Conservation (phyloP, 2,888 invertebrate genomes). For the Melanargia galathea region DNA sequence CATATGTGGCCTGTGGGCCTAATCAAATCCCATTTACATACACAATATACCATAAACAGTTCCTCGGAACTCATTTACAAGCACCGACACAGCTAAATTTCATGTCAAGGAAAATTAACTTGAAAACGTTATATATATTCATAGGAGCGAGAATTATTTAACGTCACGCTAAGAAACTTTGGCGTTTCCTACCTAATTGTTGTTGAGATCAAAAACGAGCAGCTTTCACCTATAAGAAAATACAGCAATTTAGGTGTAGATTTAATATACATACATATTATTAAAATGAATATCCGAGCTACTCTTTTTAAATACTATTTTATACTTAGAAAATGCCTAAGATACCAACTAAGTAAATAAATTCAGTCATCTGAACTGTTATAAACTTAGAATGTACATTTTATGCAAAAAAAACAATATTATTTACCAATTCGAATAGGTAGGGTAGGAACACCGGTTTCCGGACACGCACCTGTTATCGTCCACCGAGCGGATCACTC, state of each 20-base stretch:
- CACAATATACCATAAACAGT: conserved; percentile 2
- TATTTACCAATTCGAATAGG: too few species aligned
- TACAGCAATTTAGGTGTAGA: not conserved
- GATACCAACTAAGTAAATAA: too few species aligned
- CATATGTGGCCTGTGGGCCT: conserved; percentile 5
- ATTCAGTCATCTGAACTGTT: too few species aligned
- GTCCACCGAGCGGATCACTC: too few species aligned
- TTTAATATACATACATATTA: too few species aligned
- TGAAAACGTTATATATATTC: conserved; percentile 63
- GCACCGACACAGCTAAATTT: conserved; percentile 50
- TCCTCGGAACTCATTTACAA: conserved; percentile 50
- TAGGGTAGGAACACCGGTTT: too few species aligned
- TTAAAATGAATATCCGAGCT: too few species aligned
- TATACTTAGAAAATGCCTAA: too few species aligned
- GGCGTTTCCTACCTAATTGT: conserved; percentile 50
- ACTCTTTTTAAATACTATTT: too few species aligned
- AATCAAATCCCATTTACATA: conserved; percentile 23
- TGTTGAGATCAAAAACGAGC: conserved; percentile 30
- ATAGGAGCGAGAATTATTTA: conserved; percentile 64
- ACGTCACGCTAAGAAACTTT: conserved; percentile 57
- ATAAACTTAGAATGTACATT: too few species aligned
- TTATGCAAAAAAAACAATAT: too few species aligned
- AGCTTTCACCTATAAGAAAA: not conserved
- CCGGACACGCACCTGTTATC: too few species aligned
- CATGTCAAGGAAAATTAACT: conserved; percentile 62